phyloP scores from a whole-genome alignment of 2,888 invertebrate genomes.

The Vesta saturnalis region DNA sequence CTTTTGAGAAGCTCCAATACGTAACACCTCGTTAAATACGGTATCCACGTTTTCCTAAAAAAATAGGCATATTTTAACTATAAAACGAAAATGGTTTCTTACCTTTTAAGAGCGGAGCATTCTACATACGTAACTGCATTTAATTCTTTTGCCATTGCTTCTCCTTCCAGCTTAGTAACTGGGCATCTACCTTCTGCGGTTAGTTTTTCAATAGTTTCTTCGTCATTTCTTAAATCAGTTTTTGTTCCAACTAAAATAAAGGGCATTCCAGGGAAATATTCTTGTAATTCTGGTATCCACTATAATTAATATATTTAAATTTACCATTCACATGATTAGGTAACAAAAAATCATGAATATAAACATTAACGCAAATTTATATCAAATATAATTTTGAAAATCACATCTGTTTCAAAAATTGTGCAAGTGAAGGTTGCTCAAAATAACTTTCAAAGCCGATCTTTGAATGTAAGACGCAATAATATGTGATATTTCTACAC shows the following conservation, averaged over 20 bases:
- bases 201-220: conserved; percentile 13
- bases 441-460: too few relatives aligned
- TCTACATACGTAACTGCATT: conserved; percentile 28
- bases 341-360: too few relatives aligned
- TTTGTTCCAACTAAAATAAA: conserved; percentile 31
- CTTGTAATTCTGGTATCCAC: conserved; percentile 36
- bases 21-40: conserved; percentile 1
- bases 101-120: conserved; percentile 32
- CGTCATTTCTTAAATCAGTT: conserved; percentile 27
- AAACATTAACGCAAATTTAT: not conserved
- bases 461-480: too few relatives aligned
- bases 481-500: too few relatives aligned
- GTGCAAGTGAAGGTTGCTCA: too few relatives aligned
- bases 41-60: conserved; percentile 9
- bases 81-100: not conserved
- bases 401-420: too few relatives aligned
- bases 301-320: not conserved
- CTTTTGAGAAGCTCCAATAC: not conserved
- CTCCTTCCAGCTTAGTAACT: conserved; percentile 21
- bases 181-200: conserved; percentile 12
- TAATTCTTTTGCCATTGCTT: conserved; percentile 25
- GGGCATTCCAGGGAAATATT: conserved; percentile 21
- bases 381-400: too few relatives aligned
- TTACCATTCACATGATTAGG: too few relatives aligned
- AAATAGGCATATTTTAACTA: not conserved